Evolutionary conservation across 2,888 invertebrate species (phyloP), one percentile per base, ranked within the genome.

Genomic region (Patella caerulea): DNA sequence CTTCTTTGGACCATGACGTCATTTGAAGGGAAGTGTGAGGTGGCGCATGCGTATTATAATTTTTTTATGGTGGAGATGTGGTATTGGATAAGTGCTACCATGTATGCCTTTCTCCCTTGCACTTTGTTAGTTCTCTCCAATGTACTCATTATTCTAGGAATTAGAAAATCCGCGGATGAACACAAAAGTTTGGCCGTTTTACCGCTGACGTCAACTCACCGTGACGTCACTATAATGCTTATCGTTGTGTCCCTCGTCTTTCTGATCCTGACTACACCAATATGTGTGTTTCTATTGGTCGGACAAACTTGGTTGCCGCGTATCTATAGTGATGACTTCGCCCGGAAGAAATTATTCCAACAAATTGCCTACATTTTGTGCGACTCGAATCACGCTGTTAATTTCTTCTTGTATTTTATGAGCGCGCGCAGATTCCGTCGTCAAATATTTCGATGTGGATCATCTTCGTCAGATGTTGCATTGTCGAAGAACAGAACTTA

Each of bases 51-150:
- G n/a, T 65, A 79, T 4, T 74, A 83, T 71, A 15, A 72, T 9
- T 65, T 78, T 71, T 87, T 87, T 75, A 80, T 85, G 19, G 74
- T 81, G n/a, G 76, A 82, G n/a, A 78, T 81, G 12, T 88, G 87
- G 87, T 86, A 85, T 76, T 87, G 87, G 87, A 83, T 88, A 29
- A 87, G 88, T 78, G 87, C 84, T 2, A 75, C 82, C 34, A 77
- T 86, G 24, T 87, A 86, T 70, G 84, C 86, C 14, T 77, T 88
- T n/a, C 52, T 86, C 2, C 88, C 88, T 4, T 85, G 86, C 54
- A 54, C 83, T 14, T 71, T 86, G 0, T 84, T 88, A 11, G 73
- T 83, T 14, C 69, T 87, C 17, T 84, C 87, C 74, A 88, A 88
- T 77, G 77, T 83, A 2, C 79, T 88, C 45, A 87, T 88, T 59